Evolutionary conservation across 2,113 vertebrate species (phyloP).

Genomic region (Python bivittatus): DNA sequence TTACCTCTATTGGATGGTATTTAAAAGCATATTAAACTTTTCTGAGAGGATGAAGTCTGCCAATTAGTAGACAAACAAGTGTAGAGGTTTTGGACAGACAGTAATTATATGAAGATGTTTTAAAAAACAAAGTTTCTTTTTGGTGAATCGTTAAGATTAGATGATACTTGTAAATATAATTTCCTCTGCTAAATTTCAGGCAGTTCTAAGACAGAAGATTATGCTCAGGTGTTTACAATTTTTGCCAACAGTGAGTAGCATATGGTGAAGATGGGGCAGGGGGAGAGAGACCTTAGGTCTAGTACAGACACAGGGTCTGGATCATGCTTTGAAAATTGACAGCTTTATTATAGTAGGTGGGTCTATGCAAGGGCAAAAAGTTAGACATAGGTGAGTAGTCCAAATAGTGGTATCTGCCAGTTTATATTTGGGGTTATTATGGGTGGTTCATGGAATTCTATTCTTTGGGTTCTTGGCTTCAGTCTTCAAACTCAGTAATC

Average conservation of each 20-base stretch:
- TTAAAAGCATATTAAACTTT: neutral
- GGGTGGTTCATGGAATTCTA: no score
- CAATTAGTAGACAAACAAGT: neutral
- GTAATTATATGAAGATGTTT: neutral
- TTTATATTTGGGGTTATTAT: no score
- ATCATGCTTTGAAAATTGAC: neutral
- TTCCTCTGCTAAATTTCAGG: neutral
- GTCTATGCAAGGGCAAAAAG: no score
- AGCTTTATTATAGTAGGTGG: no score
- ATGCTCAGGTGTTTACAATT: neutral
- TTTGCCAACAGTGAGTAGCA: neutral
- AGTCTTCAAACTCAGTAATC: no score
- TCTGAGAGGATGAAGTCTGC: neutral
- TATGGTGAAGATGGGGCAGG: neutral
- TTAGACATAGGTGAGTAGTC: no score
- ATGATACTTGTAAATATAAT: neutral
- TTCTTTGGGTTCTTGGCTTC: no score
- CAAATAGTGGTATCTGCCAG: no score
- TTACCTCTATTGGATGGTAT: neutral
- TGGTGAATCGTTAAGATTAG: neutral
- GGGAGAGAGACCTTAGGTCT: neutral
- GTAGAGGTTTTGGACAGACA: neutral
- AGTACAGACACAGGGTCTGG: neutral
- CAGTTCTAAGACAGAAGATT: neutral
- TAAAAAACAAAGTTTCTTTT: neutral